phyloP scores from a whole-genome alignment of 1,140 invertebrate species.

The Drosophila parvula region DNA sequence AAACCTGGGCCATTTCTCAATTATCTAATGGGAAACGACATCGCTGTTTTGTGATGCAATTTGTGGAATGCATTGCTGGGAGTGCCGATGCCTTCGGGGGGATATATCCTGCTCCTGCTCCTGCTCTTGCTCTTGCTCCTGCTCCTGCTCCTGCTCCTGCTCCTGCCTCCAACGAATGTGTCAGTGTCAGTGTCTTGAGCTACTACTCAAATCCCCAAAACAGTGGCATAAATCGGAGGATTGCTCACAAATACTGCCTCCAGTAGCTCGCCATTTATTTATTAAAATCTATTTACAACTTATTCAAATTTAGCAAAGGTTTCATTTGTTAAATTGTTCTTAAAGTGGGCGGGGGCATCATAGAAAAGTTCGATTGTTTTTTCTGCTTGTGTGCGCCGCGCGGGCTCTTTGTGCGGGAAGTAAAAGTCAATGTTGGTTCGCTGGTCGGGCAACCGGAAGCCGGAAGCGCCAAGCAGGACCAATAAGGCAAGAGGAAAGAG shows the following conservation, averaged over 20 bases:
- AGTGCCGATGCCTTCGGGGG: not conserved
- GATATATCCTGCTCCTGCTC: not conserved
- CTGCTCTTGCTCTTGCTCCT: not conserved
- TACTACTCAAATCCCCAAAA: not conserved
- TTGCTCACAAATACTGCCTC: conserved; percentile 53
- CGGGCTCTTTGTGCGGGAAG: conserved; percentile 8
- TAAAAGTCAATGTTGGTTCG: conserved; percentile 50
- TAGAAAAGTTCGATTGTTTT: conserved; percentile 8
- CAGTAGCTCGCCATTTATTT: not conserved
- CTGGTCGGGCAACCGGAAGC: conserved; percentile 44
- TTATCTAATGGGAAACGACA: conserved; percentile 21
- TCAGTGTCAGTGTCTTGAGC: not conserved
- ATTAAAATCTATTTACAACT: not conserved
- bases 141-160: not conserved
- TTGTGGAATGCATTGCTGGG: conserved; percentile 28
- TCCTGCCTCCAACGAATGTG: not conserved
- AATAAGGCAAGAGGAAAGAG: not conserved
- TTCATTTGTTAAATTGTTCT: not conserved
- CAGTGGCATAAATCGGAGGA: conserved; percentile 19
- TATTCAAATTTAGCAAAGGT: not conserved
- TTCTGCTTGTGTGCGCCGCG: conserved; percentile 7
- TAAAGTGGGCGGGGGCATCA: not conserved
- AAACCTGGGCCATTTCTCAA: conserved; percentile 10
- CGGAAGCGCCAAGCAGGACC: conserved; percentile 28
- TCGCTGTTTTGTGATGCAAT: conserved; percentile 10